phyloP scores from a whole-genome alignment of 2,113 vertebrate species.

The Crotalus horridus region DNA sequence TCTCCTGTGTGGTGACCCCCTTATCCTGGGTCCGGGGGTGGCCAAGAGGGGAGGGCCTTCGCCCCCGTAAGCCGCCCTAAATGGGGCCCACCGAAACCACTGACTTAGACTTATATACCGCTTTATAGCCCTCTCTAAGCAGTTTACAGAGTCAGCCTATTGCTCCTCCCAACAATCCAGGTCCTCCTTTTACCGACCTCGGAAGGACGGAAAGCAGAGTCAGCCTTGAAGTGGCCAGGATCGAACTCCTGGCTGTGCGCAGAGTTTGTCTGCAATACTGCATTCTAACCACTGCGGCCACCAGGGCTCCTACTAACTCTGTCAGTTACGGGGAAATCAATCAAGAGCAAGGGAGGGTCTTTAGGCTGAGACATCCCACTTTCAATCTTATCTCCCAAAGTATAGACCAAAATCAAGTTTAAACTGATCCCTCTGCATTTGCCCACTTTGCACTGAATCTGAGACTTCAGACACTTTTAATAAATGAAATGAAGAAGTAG shows the following conservation, averaged over 20 bases:
- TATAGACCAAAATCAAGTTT: not conserved
- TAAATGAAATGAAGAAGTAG: not conserved
- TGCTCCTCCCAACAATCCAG: not conserved
- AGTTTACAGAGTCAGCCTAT: too few species aligned
- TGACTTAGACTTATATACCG: too few species aligned
- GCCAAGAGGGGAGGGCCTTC: too few species aligned
- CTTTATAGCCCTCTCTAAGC: too few species aligned
- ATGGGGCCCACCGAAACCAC: too few species aligned
- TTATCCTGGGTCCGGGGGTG: too few species aligned
- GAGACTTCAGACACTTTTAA: not conserved
- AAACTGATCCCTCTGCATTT: not conserved
- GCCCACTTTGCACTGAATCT: not conserved
- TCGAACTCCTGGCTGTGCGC: not conserved
- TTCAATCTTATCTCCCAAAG: not conserved
- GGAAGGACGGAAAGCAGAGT: not conserved
- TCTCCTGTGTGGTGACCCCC: too few species aligned
- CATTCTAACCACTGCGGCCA: not conserved
- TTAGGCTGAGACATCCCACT: not conserved
- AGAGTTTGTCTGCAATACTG: not conserved
- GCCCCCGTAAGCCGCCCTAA: too few species aligned
- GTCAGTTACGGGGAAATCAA: not conserved
- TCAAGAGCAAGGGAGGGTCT: not conserved
- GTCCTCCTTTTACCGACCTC: not conserved
- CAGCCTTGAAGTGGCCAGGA: not conserved
- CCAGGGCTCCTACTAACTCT: not conserved